Base-by-base conservation (phyloP, 2,888 invertebrate genomes). In the Geophilus truncorum region DNA sequence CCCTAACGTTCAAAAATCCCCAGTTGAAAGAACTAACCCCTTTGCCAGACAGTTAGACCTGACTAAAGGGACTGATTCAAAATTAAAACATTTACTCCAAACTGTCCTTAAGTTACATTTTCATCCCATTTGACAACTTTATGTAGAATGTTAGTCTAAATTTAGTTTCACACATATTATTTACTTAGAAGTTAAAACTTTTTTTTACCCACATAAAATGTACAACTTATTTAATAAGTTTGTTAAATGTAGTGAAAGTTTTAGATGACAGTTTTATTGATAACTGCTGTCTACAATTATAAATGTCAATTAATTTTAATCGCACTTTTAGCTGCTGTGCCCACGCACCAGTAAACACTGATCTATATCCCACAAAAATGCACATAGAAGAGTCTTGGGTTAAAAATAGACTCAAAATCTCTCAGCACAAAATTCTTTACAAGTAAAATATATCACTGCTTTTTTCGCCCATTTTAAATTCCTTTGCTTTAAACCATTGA, bases 401-500 rank as follows among this genome's bases (percentile, higher is more conserved):
- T 21, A 32, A 18, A 57, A 80, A 25, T 34, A 25, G 18, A 45
- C 25, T 34, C 15, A 40, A 12, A 25, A 40, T 79, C 15, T 78
- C 28, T 12, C 32, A 78, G 25, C 32, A 79, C 25, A 81, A 45
- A 23, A 21, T 62, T 79, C 30, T 80, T 21, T 81, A 40, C 40
- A 25, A 75, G 12, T 40, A 32, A 32, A n/a, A 9, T 32, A 32
- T 32, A 32, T 32, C 32, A 32, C 32, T 9, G 9, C 32, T 32
- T 9, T 32, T 32, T 32, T 32, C 40, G 2, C 15, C 12, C 9
- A 12, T 45, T 45, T 45, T 45, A 45, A 45, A 45, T 45, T 45
- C 45, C 45, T 45, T 1, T 5, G 32, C 32, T 9, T 32, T 6
- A 32, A 9, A 32, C n/a, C n/a, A 32, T 9, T 32, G 32, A 9